Evolutionary conservation across 2,888 invertebrate genomes (phyloP), one percentile per base, ranked within the genome.

Genomic region (Pollenia griseotomentosa): DNA sequence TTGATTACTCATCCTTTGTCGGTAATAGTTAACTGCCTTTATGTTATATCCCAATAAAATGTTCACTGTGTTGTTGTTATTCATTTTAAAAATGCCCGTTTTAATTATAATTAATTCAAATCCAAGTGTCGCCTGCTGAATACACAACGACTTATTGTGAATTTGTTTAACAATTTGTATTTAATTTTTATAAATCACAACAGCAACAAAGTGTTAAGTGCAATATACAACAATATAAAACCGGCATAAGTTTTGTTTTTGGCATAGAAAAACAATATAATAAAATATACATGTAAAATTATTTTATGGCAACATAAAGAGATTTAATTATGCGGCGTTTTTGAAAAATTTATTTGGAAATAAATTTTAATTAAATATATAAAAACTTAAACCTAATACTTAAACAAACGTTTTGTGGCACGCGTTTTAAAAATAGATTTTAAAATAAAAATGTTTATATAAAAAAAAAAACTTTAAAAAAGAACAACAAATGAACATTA

Each of bases 261-360:
- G 78, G 51, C 63, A 71, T 55, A 63, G 61, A 80, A 40, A 80
- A 70, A 19, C 63, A 63, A 80, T 66, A 66, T 66, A 66, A 71
- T 79, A 19, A 80, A 79, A 82, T 82, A 42, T 48, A 59, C 73
- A 82, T 82, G 66, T 74, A 66, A 68, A 82, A 68, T 68, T 8
- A 68, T 68, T 75, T 82, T 74, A 82, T 82, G 66, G 74, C 66
- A 48, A 73, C 73, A 51, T 82, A 68, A 82, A 82, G 46, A 40
- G 44, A 46, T 19, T 59, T 82, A 74, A 75, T 82, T 82, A 65
- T 74, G 59, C 42, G 59, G 19, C 16, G 40, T 42, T 46, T 73
- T 65, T 42, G 6, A 33, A 33, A 33, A 61, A 48, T 75, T 75
- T 65, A 33, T 66, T 78, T 46, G n/a, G 33, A 57, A 78, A 66